Base-by-base conservation (phyloP, 2,113 vertebrate species). In the Chloebia gouldiae region DNA sequence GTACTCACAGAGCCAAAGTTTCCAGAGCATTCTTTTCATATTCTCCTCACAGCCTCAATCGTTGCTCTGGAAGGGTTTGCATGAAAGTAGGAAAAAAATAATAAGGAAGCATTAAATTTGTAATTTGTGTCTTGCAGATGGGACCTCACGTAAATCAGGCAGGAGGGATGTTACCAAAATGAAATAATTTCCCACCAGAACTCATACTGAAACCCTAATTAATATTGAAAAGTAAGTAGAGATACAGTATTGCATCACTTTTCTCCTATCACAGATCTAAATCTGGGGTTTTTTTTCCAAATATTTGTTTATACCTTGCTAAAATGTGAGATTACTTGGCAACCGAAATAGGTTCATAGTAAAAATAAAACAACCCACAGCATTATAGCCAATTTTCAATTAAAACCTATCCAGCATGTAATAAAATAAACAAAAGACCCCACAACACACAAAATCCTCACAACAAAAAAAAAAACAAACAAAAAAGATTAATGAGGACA, bases 151-250 rank as follows among this genome's bases (percentile, higher is more conserved):
- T 66, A 44, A 66, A 31, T 16, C 69, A 82, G 71, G 54, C 75
- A 82, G 82, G 66, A 71, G 31, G 50, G n/a, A 24, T 35, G 66
- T 53, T n/a, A 40, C 24, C 54, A 42, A 54, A 42, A 53, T 33
- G 60, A 63, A 57, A 59, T 47, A 1, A 7, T 40, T 75, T 84
- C 44, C 51, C 42, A 42, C 11, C 63, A 66, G 39, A 20, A 12
- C 25, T 84, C 49, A 8, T 5, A 33, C 8, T 69, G 70, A 68
- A 68, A 53, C 24, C n/a, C 12, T 35, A 68, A 68, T 68, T 75
- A 60, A 27, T 61, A 35, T 3, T 68, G 21, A 68, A 60, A 81
- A 92, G 81, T 95, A 87, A 95, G 91, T 92, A 65, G 31, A 31
- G 10, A 6, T 13, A 33, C 16, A 35, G 13, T 24, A 20, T 49